A percentile compares a stretch with the other conserved stretches of the same genome.
Evolutionary conservation across 2,797 vertebrate genomes (phyloP).

Genomic region (Scarus forsteni): DNA sequence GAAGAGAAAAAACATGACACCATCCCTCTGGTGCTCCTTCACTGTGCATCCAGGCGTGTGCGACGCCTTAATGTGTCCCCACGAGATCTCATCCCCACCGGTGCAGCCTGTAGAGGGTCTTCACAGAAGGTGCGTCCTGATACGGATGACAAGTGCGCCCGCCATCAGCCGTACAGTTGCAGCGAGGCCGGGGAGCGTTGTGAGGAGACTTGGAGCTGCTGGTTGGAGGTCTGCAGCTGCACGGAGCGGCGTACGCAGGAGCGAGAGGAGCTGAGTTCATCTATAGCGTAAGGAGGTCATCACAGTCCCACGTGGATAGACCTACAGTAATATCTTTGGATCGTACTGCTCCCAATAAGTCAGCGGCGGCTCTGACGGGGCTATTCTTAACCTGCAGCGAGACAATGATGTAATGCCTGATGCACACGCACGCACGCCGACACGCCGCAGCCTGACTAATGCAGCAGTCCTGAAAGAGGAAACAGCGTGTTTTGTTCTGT

Average conservation of each 20-base stretch:
- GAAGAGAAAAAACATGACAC: conserved; percentile 46
- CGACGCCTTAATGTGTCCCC: conserved; percentile 69
- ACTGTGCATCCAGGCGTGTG: conserved; percentile 66
- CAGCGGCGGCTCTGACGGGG: conserved; percentile 81
- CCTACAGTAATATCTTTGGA: conserved; percentile 87
- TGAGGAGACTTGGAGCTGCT: conserved; percentile 48
- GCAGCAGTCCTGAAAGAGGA: conserved; percentile 83
- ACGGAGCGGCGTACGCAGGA: conserved; percentile 61
- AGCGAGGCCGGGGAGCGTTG: conserved; percentile 44
- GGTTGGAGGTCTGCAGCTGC: conserved; percentile 68
- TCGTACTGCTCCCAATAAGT: conserved; percentile 86
- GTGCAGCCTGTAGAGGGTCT: conserved; percentile 69
- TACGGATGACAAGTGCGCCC: conserved; percentile 66
- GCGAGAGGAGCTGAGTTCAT: conserved; percentile 77
- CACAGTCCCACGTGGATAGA: conserved; percentile 83
- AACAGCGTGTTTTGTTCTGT: conserved; percentile 84
- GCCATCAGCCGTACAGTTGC: conserved; percentile 40
- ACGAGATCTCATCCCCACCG: conserved; percentile 53
- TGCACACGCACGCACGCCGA: conserved; percentile 76
- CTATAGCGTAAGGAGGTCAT: conserved; percentile 85
- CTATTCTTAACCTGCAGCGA: conserved; percentile 85
- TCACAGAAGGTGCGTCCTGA: conserved; percentile 71
- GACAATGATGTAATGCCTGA: conserved; percentile 86
- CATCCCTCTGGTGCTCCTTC: conserved; percentile 62
- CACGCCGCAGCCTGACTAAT: conserved; percentile 83